Evolutionary conservation across 2,797 vertebrate species (phyloP).

Genomic region (Sebastes oblongus): DNA sequence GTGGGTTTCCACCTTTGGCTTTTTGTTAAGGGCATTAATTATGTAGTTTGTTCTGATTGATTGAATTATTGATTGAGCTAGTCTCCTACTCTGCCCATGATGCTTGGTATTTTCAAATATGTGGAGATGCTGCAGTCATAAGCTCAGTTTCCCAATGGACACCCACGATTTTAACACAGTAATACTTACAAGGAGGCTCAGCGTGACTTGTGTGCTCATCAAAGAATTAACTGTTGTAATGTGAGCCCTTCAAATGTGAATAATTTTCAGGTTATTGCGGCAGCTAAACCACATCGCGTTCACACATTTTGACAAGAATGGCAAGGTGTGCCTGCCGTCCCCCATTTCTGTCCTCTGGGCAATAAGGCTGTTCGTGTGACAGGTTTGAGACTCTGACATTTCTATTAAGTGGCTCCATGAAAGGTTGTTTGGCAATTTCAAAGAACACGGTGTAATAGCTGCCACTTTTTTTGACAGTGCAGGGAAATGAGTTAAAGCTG

Average conservation of each 20-base stretch:
- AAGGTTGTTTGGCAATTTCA: conserved; percentile 65
- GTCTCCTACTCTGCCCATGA: neutral
- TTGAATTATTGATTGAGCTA: conserved; percentile 25
- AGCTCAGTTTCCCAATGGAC: conserved; percentile 8
- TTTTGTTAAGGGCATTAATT: conserved; percentile 23
- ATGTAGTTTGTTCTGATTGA: conserved; percentile 21
- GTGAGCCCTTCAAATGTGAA: conserved; percentile 3
- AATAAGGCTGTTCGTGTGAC: conserved; percentile 42
- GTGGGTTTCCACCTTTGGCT: neutral
- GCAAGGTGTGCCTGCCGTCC: conserved; percentile 8
- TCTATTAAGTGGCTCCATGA: conserved; percentile 65
- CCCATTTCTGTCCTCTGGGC: conserved; percentile 34
- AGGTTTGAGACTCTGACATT: conserved; percentile 68
- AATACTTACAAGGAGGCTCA: neutral
- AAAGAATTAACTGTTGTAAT: conserved; percentile 14
- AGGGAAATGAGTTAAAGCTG: conserved; percentile 36
- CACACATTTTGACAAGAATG: conserved; percentile 53
- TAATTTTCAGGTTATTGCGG: conserved; percentile 18
- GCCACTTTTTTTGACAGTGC: conserved; percentile 52
- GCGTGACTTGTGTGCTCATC: conserved; percentile 2
- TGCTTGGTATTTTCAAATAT: conserved; percentile 20
- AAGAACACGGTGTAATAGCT: conserved; percentile 55
- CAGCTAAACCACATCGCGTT: conserved; percentile 32
- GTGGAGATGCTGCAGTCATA: conserved; percentile 1
- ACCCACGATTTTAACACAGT: neutral